These are phyloP conservation scores for Tinea semifulvella DNA, from an alignment of 2,888 invertebrate species.

Conservation along the genomic window DNA sequence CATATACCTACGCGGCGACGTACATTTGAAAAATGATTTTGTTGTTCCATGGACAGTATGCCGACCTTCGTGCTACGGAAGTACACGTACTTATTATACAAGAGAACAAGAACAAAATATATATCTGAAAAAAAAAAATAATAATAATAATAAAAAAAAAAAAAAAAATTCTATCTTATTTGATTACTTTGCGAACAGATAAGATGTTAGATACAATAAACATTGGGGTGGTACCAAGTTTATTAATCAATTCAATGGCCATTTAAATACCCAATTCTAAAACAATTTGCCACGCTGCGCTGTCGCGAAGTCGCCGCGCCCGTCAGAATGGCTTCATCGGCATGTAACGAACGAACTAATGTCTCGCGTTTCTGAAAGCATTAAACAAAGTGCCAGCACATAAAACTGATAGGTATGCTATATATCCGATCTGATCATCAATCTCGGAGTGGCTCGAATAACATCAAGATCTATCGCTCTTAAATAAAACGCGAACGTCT, in stretches of 20 bases:
- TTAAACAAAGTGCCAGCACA: conserved; percentile 55
- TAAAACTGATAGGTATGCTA: conserved; percentile 62
- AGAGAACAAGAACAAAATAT: no score
- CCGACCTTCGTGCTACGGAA: no score
- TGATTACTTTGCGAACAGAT: no score
- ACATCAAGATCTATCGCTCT: conserved; percentile 15
- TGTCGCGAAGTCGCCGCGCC: conserved; percentile 26
- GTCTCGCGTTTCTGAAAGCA: conserved; percentile 51
- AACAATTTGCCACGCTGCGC: conserved; percentile 38
- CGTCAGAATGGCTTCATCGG: conserved; percentile 30
- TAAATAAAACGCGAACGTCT: conserved; percentile 13
- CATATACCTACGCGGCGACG: no score
- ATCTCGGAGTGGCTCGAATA: conserved; percentile 38
- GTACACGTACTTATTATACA: no score
- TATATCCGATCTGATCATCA: conserved; percentile 47
- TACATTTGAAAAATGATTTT: no score
- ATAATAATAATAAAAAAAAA: no score
- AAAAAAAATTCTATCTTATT: no score
- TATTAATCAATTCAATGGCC: conserved; percentile 30
- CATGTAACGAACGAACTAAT: conserved; percentile 32
- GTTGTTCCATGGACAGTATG: no score
- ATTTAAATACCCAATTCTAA: conserved; percentile 32
- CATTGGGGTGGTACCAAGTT: conserved; percentile 16
- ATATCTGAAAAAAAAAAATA: no score
- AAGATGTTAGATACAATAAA: background rate